Base-by-base conservation (phyloP, 2,113 vertebrate genomes). In the Scartelaos histophorus region DNA sequence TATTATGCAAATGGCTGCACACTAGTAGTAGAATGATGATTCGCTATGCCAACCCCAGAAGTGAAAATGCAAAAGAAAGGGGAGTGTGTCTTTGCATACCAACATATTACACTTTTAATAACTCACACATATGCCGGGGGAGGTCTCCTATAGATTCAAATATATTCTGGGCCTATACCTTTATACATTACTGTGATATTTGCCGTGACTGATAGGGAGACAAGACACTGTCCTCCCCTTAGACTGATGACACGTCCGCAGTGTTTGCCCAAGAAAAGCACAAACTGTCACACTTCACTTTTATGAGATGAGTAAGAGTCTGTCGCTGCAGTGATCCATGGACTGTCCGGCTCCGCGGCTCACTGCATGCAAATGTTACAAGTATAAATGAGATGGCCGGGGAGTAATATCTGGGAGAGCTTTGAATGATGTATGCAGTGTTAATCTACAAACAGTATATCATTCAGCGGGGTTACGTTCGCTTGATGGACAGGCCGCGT, bases 111-210 rank as follows among this genome's bases (percentile, higher is more conserved):
- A 64, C 61, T 64, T 64, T 64, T n/a, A 64, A 64, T 64, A 64
- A 64, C 61, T 38, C 19, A 38, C 58, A 17, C 15, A 35, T 34
- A n/a, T 35, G 34, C 12, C 6, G 45, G 72, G 67, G 66, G 75
- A 71, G 19, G 17, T 65, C 68, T 24, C 67, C 68, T 66, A 68
- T 70, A 24, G 38, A 74, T 69, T 69, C 15, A 24, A 78, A 70
- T 49, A 67, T 61, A 64, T 64, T 65, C 73, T 81, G 74, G 54
- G 80, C 58, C 77, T 78, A 43, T 74, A 67, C 60, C 11, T 72
- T 76, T 74, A 80, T 80, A 68, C 73, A 85, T 86, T 73, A 83
- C 29, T 60, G 75, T 86, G 82, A 86, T 80, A 53, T 69, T 82
- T 86, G 78, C 66, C 22, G 47, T 69, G 53, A 34, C 47, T 64